Base-by-base conservation (phyloP, 1,140 invertebrate species). In the Druon quercuslanigerum region DNA sequence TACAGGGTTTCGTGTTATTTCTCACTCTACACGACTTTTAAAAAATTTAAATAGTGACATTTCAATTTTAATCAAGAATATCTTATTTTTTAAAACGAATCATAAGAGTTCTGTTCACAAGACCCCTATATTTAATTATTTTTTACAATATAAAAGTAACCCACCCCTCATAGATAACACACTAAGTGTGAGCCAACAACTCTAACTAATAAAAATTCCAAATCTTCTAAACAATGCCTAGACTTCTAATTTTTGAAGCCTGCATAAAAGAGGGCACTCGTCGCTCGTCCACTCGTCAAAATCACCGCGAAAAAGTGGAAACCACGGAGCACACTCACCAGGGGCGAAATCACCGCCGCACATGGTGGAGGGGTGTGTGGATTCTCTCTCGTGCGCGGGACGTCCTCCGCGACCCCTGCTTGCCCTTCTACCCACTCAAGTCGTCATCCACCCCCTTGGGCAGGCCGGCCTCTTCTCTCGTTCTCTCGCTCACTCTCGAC, bases 281-380 rank as follows among this genome's bases (percentile, higher is more conserved):
- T 82, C 66, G 79, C 72, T 80, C 82, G 84, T 84, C 83, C 88
- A 87, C 85, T 87, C 89, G 83, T 90, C 87, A 90, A 91, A 90
- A 89, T 90, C 89, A 86, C 87, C 88, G 78, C 20, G 81, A 80
- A 86, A 87, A 84, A 81, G 71, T 79, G 73, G 73, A 77, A 85
- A 80, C 66, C 40, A 25, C 66, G 71, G 52, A 12, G 73, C 50
- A 66, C n/a, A 20, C 74, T 19, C 71, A 25, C 50, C 71, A 50
- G 70, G 20, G 76, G 74, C 74, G 80, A 72, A 76, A 76, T 56
- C 82, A 83, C 82, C 75, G 76, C n/a, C 17, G 73, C 50, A 77
- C 46, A 52, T 50, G 57, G 50, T 19, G 16, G 40, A 66, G 56
- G 40, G 77, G 33, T 71, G 83, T 79, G 80, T 81, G 79, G 50